phyloP scores from a whole-genome alignment of 2,113 vertebrate species.

The Dasyurus viverrinus region DNA sequence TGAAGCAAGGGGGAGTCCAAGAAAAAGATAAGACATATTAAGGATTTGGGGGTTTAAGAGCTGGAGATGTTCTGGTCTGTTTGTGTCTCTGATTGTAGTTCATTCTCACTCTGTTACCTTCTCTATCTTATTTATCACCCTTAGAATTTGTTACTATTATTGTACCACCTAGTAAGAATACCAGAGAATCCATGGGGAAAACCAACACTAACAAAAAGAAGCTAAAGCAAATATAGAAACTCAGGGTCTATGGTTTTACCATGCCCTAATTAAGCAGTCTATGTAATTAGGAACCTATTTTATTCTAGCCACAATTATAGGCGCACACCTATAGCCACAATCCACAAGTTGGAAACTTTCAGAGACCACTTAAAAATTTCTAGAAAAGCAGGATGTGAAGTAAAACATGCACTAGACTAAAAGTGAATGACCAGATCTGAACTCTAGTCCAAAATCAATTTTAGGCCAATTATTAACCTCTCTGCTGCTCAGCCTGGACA shows the following conservation, averaged over 20 bases:
- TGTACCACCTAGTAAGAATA: not conserved
- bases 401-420: not conserved
- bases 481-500: not conserved
- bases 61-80: not conserved
- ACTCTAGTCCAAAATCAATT: not conserved
- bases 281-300: not conserved
- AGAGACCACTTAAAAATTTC: not conserved
- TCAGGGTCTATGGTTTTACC: not conserved
- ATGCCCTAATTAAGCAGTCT: not conserved
- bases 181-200: not conserved
- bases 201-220: not conserved
- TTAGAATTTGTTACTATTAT: not conserved
- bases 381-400: not conserved
- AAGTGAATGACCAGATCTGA: not conserved
- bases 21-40: not conserved
- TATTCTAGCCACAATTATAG: not conserved
- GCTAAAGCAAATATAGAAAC: not conserved
- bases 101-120: not conserved
- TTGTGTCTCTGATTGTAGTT: not conserved
- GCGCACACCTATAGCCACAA: not conserved
- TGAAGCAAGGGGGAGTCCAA: not conserved
- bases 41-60: not conserved
- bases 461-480: not conserved
- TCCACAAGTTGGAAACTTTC: not conserved
- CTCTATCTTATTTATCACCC: not conserved